phyloP scores from a whole-genome alignment of 2,797 vertebrate genomes.

The Helicolenus hilgendorfi region DNA sequence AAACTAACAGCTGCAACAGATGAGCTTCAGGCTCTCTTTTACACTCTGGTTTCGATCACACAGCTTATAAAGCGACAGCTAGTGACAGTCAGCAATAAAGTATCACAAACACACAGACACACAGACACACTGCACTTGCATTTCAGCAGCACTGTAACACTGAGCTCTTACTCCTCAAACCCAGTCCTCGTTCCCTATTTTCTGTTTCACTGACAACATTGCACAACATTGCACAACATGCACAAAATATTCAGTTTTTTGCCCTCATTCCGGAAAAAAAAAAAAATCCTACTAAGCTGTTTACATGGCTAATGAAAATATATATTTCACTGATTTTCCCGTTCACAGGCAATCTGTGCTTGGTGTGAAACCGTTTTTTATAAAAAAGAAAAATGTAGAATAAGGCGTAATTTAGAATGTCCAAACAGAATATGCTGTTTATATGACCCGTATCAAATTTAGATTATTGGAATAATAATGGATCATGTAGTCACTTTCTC shows the following conservation, averaged over 20 bases:
- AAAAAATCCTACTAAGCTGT: not conserved
- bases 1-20: constrained; percentile 39
- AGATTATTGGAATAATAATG: not conserved
- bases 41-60: constrained; percentile 62
- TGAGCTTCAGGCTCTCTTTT: constrained; percentile 23
- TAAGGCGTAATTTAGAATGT: not conserved
- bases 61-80: constrained; percentile 48
- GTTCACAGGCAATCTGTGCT: too few relatives aligned
- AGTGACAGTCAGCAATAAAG: constrained; percentile 43
- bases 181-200: not conserved
- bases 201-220: not conserved
- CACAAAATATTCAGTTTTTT: not conserved
- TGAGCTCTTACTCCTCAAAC: not conserved
- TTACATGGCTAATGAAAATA: not conserved
- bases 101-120: not conserved
- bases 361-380: too few relatives aligned
- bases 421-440: not conserved
- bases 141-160: not conserved
- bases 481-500: not conserved
- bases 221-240: too few relatives aligned
- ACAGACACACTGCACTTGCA: not conserved
- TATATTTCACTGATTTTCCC: too few relatives aligned
- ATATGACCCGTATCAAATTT: not conserved
- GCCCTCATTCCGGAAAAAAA: not conserved
- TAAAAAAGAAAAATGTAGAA: too few relatives aligned